Percentiles rank a stretch among this genome's conserved stretches.
phyloP scores from a whole-genome alignment of 2,113 vertebrate species.

The Sinocyclocheilus grahami region DNA sequence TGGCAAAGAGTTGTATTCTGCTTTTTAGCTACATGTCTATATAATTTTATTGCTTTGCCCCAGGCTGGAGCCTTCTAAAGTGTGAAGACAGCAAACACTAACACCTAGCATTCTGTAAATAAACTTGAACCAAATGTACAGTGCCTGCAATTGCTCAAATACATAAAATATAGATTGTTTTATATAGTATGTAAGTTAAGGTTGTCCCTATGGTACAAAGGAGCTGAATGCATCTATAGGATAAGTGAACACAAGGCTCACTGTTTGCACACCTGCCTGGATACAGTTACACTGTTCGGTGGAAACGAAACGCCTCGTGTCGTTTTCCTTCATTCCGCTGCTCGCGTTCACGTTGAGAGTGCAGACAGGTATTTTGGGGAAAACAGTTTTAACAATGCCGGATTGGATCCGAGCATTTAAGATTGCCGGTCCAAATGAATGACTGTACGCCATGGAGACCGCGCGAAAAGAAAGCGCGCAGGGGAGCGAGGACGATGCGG shows the following conservation, averaged over 20 bases:
- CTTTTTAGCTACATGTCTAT: slow-evolving; percentile 58
- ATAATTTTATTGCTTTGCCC: slow-evolving; percentile 62
- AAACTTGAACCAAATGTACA: slow-evolving; percentile 64
- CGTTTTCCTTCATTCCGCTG: slow-evolving; percentile 26
- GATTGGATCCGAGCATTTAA: slow-evolving; percentile 22
- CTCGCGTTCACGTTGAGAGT: background rate
- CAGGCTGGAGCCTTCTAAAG: slow-evolving; percentile 71
- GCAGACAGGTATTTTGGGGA: background rate
- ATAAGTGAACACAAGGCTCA: slow-evolving; percentile 45
- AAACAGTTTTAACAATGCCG: background rate
- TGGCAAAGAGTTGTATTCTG: slow-evolving; percentile 62
- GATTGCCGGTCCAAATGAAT: slow-evolving; percentile 54
- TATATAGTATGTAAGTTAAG: background rate
- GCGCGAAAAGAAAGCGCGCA: slow-evolving; percentile 62
- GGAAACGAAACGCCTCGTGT: slow-evolving; percentile 16
- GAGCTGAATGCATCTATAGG: slow-evolving; percentile 31
- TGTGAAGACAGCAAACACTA: slow-evolving; percentile 48
- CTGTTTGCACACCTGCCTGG: slow-evolving; percentile 32
- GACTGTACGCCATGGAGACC: slow-evolving; percentile 69
- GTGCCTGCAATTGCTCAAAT: background rate
- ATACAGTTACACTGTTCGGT: slow-evolving; percentile 54
- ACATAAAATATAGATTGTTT: background rate
- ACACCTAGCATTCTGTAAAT: slow-evolving; percentile 72
- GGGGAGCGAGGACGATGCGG: slow-evolving; percentile 53
- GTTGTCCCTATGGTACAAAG: background rate